Percentiles rank a stretch among this genome's conserved stretches.
Conservation (phyloP, 1,140 invertebrate species). For the Ruditapes philippinarum region DNA sequence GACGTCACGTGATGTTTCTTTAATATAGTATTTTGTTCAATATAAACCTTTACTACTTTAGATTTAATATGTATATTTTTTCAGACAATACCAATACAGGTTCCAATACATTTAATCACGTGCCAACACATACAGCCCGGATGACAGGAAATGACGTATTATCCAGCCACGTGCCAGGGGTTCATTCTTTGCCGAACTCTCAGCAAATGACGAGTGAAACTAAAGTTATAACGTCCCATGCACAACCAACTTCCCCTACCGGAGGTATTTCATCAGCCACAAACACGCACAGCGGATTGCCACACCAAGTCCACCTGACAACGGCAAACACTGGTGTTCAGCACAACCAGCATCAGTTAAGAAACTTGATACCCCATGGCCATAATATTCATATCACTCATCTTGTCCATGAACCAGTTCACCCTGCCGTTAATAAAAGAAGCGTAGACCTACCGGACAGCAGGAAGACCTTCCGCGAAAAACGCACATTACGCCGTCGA, state of each 20-base stretch:
- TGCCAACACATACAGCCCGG: not conserved
- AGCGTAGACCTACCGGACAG: not conserved
- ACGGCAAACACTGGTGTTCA: not conserved
- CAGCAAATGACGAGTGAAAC: not conserved
- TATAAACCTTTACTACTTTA: too few species aligned
- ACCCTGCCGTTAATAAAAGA: conserved; percentile 13
- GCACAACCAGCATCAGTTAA: not conserved
- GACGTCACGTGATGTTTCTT: too few species aligned
- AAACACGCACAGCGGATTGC: not conserved
- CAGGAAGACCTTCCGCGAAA: not conserved
- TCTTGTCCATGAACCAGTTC: conserved; percentile 2
- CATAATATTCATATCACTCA: conserved; percentile 40
- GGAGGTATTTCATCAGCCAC: not conserved
- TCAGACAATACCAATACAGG: not conserved
- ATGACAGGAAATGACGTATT: not conserved
- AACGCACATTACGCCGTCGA: not conserved
- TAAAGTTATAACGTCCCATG: not conserved
- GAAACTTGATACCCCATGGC: not conserved
- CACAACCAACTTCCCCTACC: not conserved
- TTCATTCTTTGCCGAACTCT: not conserved
- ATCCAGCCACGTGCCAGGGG: not conserved
- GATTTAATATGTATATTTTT: too few species aligned
- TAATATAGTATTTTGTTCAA: too few species aligned
- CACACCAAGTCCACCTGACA: not conserved
- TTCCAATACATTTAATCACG: conserved; percentile 5